Evolutionary conservation across 2,888 invertebrate species (phyloP).

Genomic region (Tetramorium bicarinatum): DNA sequence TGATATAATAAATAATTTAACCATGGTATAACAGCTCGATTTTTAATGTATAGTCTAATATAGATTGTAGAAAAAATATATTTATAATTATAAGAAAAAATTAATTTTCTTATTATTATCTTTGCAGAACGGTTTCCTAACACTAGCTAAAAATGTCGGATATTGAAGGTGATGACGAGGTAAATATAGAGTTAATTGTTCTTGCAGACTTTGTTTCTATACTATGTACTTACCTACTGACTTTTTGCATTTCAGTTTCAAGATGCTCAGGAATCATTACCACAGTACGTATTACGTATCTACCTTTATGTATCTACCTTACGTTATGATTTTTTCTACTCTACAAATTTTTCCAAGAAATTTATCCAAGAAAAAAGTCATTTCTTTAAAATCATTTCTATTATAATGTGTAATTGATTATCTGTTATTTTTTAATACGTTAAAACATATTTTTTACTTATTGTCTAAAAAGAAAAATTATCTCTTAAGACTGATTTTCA

Average conservation of each 20-base stretch:
- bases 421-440: too few relatives aligned
- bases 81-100: constrained; percentile 12
- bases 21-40: neutral
- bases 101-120: constrained; percentile 8
- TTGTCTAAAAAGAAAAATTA: neutral
- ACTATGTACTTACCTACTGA: neutral
- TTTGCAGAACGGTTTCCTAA: constrained; percentile 24
- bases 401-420: too few relatives aligned
- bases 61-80: neutral
- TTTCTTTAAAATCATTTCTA: too few relatives aligned
- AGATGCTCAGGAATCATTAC: constrained; percentile 87
- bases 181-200: constrained; percentile 60
- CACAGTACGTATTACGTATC: constrained; percentile 84
- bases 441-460: too few relatives aligned
- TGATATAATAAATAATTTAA: neutral
- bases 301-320: neutral
- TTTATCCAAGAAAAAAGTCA: too few relatives aligned
- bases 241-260: constrained; percentile 86
- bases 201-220: neutral
- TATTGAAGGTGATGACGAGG: constrained; percentile 84
- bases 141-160: constrained; percentile 80
- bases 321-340: neutral
- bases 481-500: neutral
- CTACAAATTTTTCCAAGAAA: neutral
- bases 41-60: neutral